Evolutionary conservation across 2,113 vertebrate species (phyloP).

Genomic region (Albula goreensis): DNA sequence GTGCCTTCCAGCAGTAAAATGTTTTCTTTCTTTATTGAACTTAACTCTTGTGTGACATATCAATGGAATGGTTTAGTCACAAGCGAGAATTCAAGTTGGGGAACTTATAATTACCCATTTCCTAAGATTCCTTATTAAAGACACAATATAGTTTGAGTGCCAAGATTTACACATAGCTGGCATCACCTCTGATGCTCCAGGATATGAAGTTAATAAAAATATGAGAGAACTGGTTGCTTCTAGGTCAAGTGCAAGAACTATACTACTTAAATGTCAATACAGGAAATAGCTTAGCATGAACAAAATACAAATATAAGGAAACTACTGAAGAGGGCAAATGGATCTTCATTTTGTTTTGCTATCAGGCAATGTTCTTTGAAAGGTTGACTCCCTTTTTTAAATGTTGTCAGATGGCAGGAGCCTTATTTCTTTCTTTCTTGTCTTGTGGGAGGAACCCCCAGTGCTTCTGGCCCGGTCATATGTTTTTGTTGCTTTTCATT

Average conservation of each 20-base stretch:
- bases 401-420: conserved; percentile 29
- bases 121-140: background rate
- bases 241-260: background rate
- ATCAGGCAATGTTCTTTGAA: conserved; percentile 8
- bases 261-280: background rate
- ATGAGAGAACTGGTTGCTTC: background rate
- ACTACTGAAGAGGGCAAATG: background rate
- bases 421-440: conserved; percentile 28
- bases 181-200: background rate
- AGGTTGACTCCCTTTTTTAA: conserved; percentile 28
- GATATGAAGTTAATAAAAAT: background rate
- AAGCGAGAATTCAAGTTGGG: background rate
- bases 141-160: background rate
- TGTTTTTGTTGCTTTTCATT: conserved; percentile 64
- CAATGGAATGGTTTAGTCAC: background rate
- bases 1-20: background rate
- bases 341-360: conserved; percentile 22
- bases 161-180: background rate
- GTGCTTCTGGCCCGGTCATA: conserved; percentile 55
- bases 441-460: conserved; percentile 55
- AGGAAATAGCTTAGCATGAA: background rate
- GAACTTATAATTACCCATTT: background rate
- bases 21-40: background rate
- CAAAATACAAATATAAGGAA: background rate
- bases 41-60: background rate